These are phyloP conservation scores for Hyposoter dolosus DNA, from an alignment of 2,888 invertebrate species.

Conservation along the genomic window DNA sequence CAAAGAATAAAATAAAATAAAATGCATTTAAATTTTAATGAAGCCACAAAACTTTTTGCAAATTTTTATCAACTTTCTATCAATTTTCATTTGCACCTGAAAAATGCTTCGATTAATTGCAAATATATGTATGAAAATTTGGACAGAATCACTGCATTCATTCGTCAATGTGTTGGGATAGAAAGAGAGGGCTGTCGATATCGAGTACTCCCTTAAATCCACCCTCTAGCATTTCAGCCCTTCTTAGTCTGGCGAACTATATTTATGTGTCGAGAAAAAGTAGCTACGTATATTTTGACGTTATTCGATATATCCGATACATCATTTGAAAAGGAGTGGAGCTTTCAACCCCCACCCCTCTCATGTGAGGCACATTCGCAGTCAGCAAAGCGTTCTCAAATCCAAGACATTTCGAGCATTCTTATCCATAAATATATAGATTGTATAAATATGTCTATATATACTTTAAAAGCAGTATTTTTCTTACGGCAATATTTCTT, in stretches of 20 bases:
- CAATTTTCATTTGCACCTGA: background rate
- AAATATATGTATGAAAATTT: background rate
- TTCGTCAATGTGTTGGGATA: background rate
- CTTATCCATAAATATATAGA: constrained; percentile 25
- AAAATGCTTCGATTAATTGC: background rate
- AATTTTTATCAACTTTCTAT: background rate
- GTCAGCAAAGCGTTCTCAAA: constrained; percentile 59
- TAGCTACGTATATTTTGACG: constrained; percentile 48
- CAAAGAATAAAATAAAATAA: background rate
- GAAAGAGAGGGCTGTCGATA: background rate
- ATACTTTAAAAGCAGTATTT: constrained; percentile 19
- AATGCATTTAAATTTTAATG: background rate
- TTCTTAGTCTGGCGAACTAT: background rate
- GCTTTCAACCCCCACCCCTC: background rate
- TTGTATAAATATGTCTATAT: constrained; percentile 12
- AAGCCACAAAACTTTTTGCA: too few species aligned
- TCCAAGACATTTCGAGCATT: constrained; percentile 54
- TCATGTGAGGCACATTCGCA: constrained; percentile 58
- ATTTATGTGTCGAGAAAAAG: background rate
- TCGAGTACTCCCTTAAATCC: background rate
- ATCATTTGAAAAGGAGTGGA: constrained; percentile 34
- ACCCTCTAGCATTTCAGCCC: background rate
- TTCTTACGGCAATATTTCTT: constrained; percentile 22
- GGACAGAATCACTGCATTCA: background rate
- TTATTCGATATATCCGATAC: constrained; percentile 61